Conservation (phyloP, 2,888 invertebrate species). For the Neoaliturus tenellus region DNA sequence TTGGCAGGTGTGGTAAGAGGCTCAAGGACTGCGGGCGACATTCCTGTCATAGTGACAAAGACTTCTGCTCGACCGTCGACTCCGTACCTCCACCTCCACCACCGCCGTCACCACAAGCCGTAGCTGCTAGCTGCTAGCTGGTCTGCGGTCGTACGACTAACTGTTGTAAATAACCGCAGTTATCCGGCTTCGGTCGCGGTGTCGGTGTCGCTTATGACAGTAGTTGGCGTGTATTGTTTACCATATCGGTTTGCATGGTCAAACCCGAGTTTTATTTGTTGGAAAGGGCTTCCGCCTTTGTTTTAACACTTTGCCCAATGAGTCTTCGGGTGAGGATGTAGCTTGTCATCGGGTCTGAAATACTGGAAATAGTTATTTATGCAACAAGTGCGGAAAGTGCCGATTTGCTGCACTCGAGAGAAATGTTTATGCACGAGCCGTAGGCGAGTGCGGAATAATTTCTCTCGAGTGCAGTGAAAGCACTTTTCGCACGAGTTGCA, state of each 20-base stretch:
- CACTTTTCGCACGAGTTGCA: too few relatives aligned
- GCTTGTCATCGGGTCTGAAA: too few relatives aligned
- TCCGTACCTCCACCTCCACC: neutral
- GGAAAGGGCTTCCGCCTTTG: too few relatives aligned
- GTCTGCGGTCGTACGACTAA: neutral
- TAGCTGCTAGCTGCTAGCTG: neutral
- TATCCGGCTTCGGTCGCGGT: constrained; percentile 7
- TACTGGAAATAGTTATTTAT: too few relatives aligned
- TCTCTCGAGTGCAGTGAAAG: too few relatives aligned
- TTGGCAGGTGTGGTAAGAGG: neutral
- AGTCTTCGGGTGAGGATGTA: too few relatives aligned
- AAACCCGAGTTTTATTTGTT: too few relatives aligned
- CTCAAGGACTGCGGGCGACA: constrained; percentile 13
- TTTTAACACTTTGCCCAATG: too few relatives aligned
- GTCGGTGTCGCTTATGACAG: neutral
- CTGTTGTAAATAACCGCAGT: constrained; percentile 33
- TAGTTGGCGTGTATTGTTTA: neutral
- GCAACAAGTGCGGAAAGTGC: too few relatives aligned
- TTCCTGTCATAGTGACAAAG: constrained; percentile 36
- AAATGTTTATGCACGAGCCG: too few relatives aligned
- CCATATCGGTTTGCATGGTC: neutral
- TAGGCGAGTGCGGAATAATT: too few relatives aligned
- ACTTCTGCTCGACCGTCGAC: neutral
- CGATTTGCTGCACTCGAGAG: too few relatives aligned
- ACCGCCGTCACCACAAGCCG: neutral